These are phyloP conservation scores for Rhegmatorhina hoffmannsi DNA, from an alignment of 2,113 vertebrate species.

Conservation along the genomic window DNA sequence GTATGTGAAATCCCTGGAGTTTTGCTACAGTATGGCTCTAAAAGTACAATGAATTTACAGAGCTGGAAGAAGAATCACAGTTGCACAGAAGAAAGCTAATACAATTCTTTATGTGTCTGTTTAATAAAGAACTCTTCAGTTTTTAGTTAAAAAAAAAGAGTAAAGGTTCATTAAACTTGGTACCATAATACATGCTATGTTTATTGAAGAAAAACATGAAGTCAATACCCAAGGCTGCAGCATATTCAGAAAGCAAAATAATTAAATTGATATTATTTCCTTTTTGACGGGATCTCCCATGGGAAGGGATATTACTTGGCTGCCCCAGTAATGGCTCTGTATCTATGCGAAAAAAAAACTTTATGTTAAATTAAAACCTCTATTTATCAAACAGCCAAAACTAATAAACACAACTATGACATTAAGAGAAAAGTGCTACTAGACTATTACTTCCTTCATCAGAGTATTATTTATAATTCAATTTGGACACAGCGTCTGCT, in stretches of 20 bases:
- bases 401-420: conserved; percentile 13
- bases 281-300: not conserved
- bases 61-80: conserved; percentile 1
- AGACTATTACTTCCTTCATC: conserved; percentile 13
- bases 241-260: conserved; percentile 14
- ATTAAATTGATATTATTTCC: conserved; percentile 32
- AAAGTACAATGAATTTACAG: conserved; percentile 22
- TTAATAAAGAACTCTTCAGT: not conserved
- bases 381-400: conserved; percentile 38
- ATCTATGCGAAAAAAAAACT: not conserved
- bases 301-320: conserved; percentile 24
- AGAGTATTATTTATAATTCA: conserved; percentile 35
- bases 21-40: not conserved
- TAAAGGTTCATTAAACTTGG: conserved; percentile 24
- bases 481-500: not conserved
- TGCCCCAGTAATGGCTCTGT: not conserved
- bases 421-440: conserved; percentile 17
- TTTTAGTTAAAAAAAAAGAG: not conserved
- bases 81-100: not conserved
- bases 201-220: conserved; percentile 40
- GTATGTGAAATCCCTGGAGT: conserved; percentile 7
- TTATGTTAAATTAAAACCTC: conserved; percentile 44
- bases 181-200: not conserved
- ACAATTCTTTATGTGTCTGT: not conserved
- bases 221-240: conserved; percentile 13